A percentile compares a stretch with the other conserved stretches of the same genome.
phyloP scores from a whole-genome alignment of 2,888 invertebrate genomes.

The Muscina levida region DNA sequence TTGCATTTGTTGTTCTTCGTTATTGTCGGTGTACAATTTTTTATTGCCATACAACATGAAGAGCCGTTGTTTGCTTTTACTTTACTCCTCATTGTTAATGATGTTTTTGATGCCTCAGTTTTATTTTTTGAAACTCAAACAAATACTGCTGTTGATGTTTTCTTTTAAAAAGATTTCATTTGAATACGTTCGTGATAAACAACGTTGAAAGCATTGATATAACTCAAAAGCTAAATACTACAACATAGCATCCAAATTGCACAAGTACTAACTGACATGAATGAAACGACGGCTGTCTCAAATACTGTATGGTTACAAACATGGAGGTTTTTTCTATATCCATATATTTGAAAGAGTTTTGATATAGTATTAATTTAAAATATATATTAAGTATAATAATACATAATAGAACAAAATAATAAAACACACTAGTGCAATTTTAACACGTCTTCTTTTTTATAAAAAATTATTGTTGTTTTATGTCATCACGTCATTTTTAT shows the following conservation, averaged over 20 bases:
- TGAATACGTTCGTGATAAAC: constrained; percentile 36
- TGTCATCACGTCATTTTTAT: no score
- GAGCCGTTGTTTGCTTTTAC: constrained; percentile 35
- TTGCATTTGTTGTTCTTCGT: no score
- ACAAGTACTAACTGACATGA: no score
- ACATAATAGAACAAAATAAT: no score
- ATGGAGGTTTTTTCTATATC: no score
- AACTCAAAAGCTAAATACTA: neutral
- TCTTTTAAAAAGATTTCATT: constrained; percentile 34
- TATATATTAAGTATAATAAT: no score
- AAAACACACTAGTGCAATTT: no score
- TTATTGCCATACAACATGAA: constrained; percentile 27
- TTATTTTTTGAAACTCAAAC: constrained; percentile 25
- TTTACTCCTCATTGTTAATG: constrained; percentile 32
- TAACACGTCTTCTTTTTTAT: no score
- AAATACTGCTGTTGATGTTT: constrained; percentile 2
- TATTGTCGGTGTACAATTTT: constrained; percentile 7
- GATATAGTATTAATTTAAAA: no score
- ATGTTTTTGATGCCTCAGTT: neutral
- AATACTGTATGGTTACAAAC: constrained; percentile 8
- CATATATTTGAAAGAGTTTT: no score
- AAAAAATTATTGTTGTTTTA: no score
- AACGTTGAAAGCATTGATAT: constrained; percentile 34
- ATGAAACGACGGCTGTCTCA: neutral
- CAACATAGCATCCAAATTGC: no score